These are phyloP conservation scores for Bufotes viridis DNA, from an alignment of 2,797 vertebrate genomes.

Conservation along the genomic window DNA sequence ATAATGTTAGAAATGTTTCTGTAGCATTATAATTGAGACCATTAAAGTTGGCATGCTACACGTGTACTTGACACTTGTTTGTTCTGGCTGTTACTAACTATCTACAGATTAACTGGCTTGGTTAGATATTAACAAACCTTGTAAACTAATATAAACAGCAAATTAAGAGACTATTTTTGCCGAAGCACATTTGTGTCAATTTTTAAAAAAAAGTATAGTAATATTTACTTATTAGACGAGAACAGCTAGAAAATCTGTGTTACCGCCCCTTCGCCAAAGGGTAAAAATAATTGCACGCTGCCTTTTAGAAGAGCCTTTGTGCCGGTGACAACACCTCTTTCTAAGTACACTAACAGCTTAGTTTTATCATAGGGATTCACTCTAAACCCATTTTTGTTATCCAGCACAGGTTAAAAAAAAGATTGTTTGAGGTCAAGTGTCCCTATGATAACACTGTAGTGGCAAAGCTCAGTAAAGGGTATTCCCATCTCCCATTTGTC, in stretches of 20 bases:
- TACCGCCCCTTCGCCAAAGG: neutral
- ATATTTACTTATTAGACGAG: neutral
- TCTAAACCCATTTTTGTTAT: neutral
- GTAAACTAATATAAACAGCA: constrained; percentile 75
- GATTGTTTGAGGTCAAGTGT: neutral
- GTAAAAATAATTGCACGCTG: neutral
- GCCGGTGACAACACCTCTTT: neutral
- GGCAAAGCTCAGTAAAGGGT: neutral
- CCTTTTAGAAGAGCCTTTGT: neutral
- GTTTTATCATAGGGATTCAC: neutral
- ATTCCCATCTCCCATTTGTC: neutral
- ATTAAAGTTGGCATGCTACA: neutral
- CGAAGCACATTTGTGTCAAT: constrained; percentile 66
- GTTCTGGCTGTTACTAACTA: constrained; percentile 89
- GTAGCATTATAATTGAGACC: neutral
- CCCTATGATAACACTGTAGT: neutral
- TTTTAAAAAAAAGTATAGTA: constrained; percentile 41
- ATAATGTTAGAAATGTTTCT: neutral
- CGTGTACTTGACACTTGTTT: constrained; percentile 66
- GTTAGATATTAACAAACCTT: constrained; percentile 81
- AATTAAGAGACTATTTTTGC: constrained; percentile 63
- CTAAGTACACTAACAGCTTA: neutral
- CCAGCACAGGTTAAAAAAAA: neutral
- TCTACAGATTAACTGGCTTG: constrained; percentile 86
- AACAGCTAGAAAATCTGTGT: neutral